Evolutionary conservation across 2,797 vertebrate genomes (phyloP), one percentile per base, ranked within the genome.

Genomic region (Dryobates pubescens): DNA sequence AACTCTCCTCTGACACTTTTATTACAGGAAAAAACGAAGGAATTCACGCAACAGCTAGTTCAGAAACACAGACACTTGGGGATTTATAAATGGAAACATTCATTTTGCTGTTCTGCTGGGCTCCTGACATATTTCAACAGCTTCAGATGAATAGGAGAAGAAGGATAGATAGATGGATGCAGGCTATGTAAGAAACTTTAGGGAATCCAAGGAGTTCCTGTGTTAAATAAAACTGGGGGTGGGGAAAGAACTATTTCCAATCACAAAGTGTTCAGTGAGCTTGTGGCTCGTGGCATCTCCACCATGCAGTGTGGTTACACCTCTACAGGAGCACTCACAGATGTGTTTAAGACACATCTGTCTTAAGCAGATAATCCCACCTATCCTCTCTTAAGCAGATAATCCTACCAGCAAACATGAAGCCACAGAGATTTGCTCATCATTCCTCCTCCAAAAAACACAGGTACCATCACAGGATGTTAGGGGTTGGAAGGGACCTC

Each of bases 81-180:
- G 76, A 24, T 84, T 84, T 88, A 38, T 88, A 59, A 91, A 88
- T 85, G 65, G 68, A 88, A 88, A 91, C 84, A 77, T 93, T 93
- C 67, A 85, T 81, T 81, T 88, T 93, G 26, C 76, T 77, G 70
- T 88, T 81, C 51, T 88, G 57, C 45, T 32, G 30, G 26, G 57
- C 61, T 81, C 76, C 41, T 81, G 76, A 45, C 80, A 10, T 69
- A 68, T 81, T 88, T 91, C 65, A 81, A 47, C 49, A 62, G 19
- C 67, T 56, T 81, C 47, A 53, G 71, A 36, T 36, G 81, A 77
- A 77, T 6, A 36, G 51, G 61, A 81, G 32, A 73, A 75, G 63
- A 29, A 76, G 36, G 65, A 64, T 81, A 36, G 71, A 43, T 32
- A 36, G 71, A 43, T 32, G 51, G 67, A 29, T 27, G 34, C 2